These are phyloP conservation scores for Dermochelys coriacea DNA, from an alignment of 2,797 vertebrate species.

Conservation along the genomic window DNA sequence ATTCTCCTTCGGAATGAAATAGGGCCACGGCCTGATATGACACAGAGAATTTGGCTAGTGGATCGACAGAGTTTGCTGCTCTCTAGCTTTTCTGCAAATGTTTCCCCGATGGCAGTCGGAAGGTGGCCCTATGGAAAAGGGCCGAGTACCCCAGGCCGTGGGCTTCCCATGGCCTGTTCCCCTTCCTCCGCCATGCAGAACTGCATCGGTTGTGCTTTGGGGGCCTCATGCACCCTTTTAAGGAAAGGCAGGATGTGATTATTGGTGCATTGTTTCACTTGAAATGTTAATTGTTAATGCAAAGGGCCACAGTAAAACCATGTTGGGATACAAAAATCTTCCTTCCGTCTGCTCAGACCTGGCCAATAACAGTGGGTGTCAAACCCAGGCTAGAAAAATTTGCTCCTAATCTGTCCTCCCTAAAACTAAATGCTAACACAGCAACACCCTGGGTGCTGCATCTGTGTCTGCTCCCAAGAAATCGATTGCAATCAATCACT, in stretches of 20 bases:
- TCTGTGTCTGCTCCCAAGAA: background rate
- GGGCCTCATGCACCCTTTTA: background rate
- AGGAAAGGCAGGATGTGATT: background rate
- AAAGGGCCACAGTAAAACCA: background rate
- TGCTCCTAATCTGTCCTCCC: background rate
- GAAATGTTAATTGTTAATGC: background rate
- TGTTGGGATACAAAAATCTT: background rate
- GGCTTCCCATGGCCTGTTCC: background rate
- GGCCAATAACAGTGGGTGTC: background rate
- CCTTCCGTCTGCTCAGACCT: background rate
- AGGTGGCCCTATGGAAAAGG: background rate
- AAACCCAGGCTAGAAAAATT: background rate
- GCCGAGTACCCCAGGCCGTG: background rate
- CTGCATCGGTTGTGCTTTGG: background rate
- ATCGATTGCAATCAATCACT: background rate
- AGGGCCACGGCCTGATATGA: background rate
- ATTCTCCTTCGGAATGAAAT: background rate
- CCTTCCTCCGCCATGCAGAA: background rate
- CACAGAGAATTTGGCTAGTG: background rate
- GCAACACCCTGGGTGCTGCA: accelerated
- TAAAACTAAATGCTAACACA: background rate
- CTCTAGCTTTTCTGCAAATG: background rate
- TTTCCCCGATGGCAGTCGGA: background rate
- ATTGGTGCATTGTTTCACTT: background rate
- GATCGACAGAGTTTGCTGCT: background rate